These are phyloP conservation scores for Parapristionchus giblindavisi DNA, from an alignment of 2,888 invertebrate genomes.

Conservation along the genomic window DNA sequence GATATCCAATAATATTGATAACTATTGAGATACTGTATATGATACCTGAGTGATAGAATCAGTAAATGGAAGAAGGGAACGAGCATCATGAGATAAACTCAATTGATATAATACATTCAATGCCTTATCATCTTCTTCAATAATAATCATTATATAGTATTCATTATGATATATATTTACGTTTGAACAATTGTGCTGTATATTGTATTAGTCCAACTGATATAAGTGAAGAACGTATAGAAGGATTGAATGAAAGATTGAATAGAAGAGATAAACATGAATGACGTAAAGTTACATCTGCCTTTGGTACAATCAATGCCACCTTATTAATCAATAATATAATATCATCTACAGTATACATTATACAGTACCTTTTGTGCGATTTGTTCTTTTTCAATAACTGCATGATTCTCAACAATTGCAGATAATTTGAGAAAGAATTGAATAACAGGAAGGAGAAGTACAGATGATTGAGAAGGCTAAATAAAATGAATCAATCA, in stretches of 20 bases:
- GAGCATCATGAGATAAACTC: constrained; percentile 92
- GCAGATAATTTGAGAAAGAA: constrained; percentile 94
- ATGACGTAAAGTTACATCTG: neutral
- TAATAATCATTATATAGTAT: neutral
- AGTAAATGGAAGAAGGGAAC: constrained; percentile 89
- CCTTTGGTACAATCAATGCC: constrained; percentile 4
- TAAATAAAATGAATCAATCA: neutral
- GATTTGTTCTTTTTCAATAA: constrained; percentile 77
- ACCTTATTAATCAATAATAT: neutral
- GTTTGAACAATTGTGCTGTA: constrained; percentile 15
- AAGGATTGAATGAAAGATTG: constrained; percentile 32
- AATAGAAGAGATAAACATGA: constrained; percentile 27
- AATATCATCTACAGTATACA: neutral
- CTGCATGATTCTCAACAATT: constrained; percentile 91
- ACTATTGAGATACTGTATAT: constrained; percentile 29
- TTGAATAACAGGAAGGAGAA: constrained; percentile 61
- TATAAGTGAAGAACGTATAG: constrained; percentile 18
- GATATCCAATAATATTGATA: neutral
- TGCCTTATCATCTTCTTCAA: constrained; percentile 46
- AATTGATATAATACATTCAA: constrained; percentile 82
- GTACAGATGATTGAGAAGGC: constrained; percentile 74
- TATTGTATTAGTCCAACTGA: constrained; percentile 18
- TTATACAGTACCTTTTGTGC: constrained; percentile 56
- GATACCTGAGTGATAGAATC: constrained; percentile 83
- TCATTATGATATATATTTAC: neutral